Evolutionary conservation across 2,888 invertebrate species (phyloP).

Genomic region (Hydraecia micacea): DNA sequence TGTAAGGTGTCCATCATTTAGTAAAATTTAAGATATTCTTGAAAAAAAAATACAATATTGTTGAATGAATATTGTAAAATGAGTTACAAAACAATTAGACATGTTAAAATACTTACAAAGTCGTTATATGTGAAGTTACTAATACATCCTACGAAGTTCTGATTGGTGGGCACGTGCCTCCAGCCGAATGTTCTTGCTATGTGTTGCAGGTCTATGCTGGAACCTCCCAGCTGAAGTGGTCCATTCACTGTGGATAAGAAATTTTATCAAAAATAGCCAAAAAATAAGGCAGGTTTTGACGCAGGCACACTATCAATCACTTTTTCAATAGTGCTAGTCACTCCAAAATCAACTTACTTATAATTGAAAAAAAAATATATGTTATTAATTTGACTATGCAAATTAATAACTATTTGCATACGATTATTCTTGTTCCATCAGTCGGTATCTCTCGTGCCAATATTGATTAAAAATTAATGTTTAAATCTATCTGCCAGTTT

Average conservation of each 20-base stretch:
- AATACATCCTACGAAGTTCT: slow-evolving; percentile 96
- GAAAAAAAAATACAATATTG: too few species aligned
- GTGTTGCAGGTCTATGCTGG: slow-evolving; percentile 91
- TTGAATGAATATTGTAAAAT: background rate
- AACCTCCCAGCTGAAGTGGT: slow-evolving; percentile 96
- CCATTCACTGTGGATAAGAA: slow-evolving; percentile 91
- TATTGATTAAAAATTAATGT: background rate
- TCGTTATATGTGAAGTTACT: slow-evolving; percentile 97
- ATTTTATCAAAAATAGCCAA: background rate
- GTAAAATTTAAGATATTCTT: background rate
- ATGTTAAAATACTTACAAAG: slow-evolving; percentile 83
- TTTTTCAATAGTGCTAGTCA: too few species aligned
- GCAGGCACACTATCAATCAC: too few species aligned
- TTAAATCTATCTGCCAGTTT: background rate
- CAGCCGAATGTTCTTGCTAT: slow-evolving; percentile 92
- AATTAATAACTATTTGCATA: background rate
- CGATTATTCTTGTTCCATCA: background rate
- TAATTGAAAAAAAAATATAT: too few species aligned
- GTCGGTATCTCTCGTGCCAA: background rate
- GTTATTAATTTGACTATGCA: too few species aligned
- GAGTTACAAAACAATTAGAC: background rate
- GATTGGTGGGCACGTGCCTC: slow-evolving; percentile 92
- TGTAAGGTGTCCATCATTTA: slow-evolving; percentile 6
- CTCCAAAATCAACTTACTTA: too few species aligned
- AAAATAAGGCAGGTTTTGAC: background rate